Evolutionary conservation across 2,797 vertebrate genomes (phyloP).

Genomic region (Carcharodon carcharias): DNA sequence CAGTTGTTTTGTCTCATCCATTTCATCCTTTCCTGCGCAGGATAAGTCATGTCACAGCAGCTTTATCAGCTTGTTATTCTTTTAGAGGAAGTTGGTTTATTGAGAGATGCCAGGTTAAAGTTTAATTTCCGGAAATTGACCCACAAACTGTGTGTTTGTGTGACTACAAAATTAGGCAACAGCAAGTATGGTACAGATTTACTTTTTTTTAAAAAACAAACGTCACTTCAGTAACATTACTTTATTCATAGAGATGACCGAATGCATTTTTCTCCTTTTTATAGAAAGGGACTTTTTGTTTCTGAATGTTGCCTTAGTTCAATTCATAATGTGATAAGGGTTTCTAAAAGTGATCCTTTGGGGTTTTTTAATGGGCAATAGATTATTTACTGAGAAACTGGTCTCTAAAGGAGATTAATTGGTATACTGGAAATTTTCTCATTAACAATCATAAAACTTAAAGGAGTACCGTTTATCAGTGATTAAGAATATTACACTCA

Average conservation of each 20-base stretch:
- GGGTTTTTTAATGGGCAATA: not conserved
- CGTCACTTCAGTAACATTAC: not conserved
- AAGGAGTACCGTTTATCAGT: not conserved
- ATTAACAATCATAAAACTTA: not conserved
- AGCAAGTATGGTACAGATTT: not conserved
- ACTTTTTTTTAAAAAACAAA: not conserved
- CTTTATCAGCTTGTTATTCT: not conserved
- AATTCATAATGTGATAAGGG: slow-evolving; percentile 11
- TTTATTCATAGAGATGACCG: not conserved
- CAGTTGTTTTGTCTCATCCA: not conserved
- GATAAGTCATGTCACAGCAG: not conserved
- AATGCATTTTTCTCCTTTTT: not conserved
- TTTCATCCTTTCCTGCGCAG: not conserved
- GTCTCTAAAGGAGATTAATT: not conserved
- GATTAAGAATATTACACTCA: not conserved
- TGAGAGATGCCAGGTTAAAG: not conserved
- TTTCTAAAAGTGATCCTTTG: not conserved
- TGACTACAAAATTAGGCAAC: not conserved
- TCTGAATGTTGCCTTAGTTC: not conserved
- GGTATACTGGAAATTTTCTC: not conserved
- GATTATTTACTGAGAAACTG: not conserved
- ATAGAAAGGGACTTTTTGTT: not conserved
- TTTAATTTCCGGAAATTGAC: not conserved
- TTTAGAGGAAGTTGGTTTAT: not conserved
- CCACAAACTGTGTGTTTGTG: not conserved